Evolutionary conservation across 1,140 invertebrate species (phyloP).

Genomic region (Callitettix versicolor): DNA sequence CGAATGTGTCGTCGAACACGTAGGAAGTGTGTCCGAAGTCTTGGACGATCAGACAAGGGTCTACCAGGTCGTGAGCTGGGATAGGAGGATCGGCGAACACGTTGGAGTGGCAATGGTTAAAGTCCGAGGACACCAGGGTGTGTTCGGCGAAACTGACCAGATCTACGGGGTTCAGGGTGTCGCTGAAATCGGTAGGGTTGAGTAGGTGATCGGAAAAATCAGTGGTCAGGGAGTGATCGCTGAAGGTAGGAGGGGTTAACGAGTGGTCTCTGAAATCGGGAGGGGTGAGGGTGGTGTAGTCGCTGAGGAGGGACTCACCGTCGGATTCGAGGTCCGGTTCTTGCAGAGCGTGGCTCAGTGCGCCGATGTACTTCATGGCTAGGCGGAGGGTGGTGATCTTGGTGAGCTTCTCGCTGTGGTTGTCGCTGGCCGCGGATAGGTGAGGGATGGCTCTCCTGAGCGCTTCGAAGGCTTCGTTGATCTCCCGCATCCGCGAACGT

Average conservation of each 20-base stretch:
- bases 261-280: slow-evolving; percentile 1
- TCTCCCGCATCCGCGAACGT: slow-evolving; percentile 71
- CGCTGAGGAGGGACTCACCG: slow-evolving; percentile 20
- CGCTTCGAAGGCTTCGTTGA: slow-evolving; percentile 72
- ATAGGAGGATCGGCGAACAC: too few species aligned
- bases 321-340: slow-evolving; percentile 14
- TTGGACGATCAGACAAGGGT: too few species aligned
- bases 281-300: slow-evolving; percentile 11
- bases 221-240: neutral
- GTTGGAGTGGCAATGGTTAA: too few species aligned
- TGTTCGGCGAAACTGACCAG: too few species aligned
- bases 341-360: slow-evolving; percentile 34
- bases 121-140: too few species aligned
- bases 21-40: too few species aligned
- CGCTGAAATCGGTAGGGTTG: too few species aligned
- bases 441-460: slow-evolving; percentile 59
- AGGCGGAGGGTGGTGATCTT: slow-evolving; percentile 50
- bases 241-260: neutral
- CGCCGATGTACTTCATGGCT: slow-evolving; percentile 53
- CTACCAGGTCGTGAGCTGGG: too few species aligned
- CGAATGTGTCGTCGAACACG: too few species aligned
- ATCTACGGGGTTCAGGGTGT: too few species aligned
- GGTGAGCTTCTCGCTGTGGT: slow-evolving; percentile 41
- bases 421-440: neutral
- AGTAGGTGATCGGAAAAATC: too few species aligned